Evolutionary conservation across 2,888 invertebrate genomes (phyloP), one percentile per base, ranked within the genome.

Genomic region (Lagria hirta): DNA sequence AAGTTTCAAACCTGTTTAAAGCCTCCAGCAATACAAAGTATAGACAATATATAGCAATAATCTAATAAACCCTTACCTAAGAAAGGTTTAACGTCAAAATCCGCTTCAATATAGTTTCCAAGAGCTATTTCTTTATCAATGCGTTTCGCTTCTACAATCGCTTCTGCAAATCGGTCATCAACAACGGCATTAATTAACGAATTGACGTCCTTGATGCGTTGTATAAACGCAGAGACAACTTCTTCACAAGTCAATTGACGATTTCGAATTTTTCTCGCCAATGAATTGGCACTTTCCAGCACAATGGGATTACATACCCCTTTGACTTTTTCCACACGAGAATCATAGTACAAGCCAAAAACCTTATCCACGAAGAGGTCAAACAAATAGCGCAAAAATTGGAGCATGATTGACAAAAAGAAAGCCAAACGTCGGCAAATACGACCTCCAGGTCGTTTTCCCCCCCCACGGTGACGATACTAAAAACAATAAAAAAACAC

Each of bases 101-200:
- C 81, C 7, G 78, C 76, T 14, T 82, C 80, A 0, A 78, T 68
- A 34, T 83, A 72, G 22, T 73, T 64, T 1, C 80, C 80, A 24
- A 69, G 72, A 15, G 75, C 74, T 13, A 95, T 78, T 36, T 81
- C 72, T 27, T 73, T 68, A 68, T 96, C 95, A 3, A 91, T 78
- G 44, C 76, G 72, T 43, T 74, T 75, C 0, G 95, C 94, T 58
- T 93, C 89, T 28, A 81, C 71, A 1, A 95, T 62, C 0, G 95
- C 94, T 2, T 78, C 83, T 4, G 81, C 76, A 64, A 83, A 95
- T 35, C 91, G 76, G 20, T 88, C 81, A 58, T 90, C 89, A 0
- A 91, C 87, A 0, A 95, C 78, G 0, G 91, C 86, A 71, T 95
- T 95, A 23, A 94, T 60, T 7, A 85, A 65, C 0, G 78, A 76